Evolutionary conservation across 1,140 invertebrate genomes (phyloP).

Genomic region (Phortica variegata): DNA sequence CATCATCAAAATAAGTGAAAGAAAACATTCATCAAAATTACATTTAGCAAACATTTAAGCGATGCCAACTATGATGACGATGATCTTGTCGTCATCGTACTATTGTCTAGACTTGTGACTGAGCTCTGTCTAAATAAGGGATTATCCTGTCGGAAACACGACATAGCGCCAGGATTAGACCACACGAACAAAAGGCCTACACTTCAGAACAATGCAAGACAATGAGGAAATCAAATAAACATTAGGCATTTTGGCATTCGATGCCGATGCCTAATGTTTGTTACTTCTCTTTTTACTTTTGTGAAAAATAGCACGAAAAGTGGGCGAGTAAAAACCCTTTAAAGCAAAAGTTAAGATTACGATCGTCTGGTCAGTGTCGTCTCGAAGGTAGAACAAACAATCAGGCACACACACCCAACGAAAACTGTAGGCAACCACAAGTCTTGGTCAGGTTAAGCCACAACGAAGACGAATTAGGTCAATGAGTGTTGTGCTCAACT

Average conservation of each 20-base stretch:
- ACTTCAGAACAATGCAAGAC: constrained; percentile 17
- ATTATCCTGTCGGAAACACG: constrained; percentile 35
- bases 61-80: constrained; percentile 28
- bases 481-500: no score
- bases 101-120: constrained; percentile 56
- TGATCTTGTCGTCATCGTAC: constrained; percentile 18
- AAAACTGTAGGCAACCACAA: constrained; percentile 43
- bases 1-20: no score
- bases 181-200: background rate
- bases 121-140: constrained; percentile 45
- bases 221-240: constrained; percentile 50
- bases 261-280: no score
- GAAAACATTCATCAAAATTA: constrained; percentile 23
- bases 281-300: no score
- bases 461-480: constrained; percentile 37
- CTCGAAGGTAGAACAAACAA: background rate
- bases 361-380: constrained; percentile 35
- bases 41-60: constrained; percentile 28
- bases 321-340: constrained; percentile 26
- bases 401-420: background rate
- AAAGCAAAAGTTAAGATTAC: constrained; percentile 48
- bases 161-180: constrained; percentile 45
- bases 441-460: constrained; percentile 35
- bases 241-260: no score
- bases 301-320: constrained; percentile 7